Evolutionary conservation across 2,113 vertebrate species (phyloP).

Genomic region (Falcunculus frontatus): DNA sequence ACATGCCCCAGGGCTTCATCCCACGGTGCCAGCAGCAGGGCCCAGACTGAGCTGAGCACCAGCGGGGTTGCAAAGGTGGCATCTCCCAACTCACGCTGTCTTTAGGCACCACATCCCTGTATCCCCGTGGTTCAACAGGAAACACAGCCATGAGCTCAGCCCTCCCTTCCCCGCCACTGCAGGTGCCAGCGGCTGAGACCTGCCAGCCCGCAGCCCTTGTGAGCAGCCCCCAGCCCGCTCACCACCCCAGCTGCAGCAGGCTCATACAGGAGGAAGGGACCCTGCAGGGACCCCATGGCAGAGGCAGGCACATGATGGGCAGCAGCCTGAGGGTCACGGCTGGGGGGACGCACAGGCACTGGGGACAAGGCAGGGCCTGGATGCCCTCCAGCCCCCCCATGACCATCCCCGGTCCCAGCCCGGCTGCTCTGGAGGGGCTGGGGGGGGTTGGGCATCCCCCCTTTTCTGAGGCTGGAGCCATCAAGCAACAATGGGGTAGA

Average conservation of each 20-base stretch:
- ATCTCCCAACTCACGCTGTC: fast-evolving
- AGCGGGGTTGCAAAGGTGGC: background rate
- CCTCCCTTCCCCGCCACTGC: background rate
- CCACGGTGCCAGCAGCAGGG: background rate
- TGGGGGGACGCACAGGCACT: background rate
- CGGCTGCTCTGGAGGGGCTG: background rate
- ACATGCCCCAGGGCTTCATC: fast-evolving
- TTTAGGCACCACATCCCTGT: background rate
- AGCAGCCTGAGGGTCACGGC: background rate
- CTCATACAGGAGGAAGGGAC: background rate
- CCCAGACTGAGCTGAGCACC: background rate
- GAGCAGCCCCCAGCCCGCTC: background rate
- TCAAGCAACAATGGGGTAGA: background rate
- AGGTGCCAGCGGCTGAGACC: background rate
- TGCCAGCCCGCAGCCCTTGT: background rate
- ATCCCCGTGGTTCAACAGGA: background rate
- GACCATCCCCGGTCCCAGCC: background rate
- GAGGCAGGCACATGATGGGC: background rate
- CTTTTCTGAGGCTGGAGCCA: background rate
- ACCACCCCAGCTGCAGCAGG: background rate
- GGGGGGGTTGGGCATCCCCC: background rate
- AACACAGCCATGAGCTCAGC: fast-evolving
- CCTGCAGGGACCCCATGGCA: background rate
- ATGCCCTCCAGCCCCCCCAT: background rate
- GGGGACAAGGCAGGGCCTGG: background rate